Evolutionary conservation across 2,888 invertebrate genomes (phyloP).

Genomic region (Cyrtodaria siliqua): DNA sequence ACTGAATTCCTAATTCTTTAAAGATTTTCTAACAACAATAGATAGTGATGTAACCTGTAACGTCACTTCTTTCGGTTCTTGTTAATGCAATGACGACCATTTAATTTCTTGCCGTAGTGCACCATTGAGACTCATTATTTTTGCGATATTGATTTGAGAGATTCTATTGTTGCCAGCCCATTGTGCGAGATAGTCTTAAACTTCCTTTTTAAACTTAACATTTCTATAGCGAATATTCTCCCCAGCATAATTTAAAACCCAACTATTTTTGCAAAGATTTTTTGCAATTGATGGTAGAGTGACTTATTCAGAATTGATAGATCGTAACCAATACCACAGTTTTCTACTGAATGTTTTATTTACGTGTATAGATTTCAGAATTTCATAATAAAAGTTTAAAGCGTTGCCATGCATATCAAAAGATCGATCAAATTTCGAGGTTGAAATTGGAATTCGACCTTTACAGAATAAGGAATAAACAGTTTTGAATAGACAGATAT

Average conservation of each 20-base stretch:
- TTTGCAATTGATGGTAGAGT: background rate
- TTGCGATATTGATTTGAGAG: constrained; percentile 2
- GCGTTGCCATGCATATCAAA: constrained; percentile 63
- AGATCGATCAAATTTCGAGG: constrained; percentile 65
- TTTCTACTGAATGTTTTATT: constrained; percentile 14
- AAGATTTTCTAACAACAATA: too few species aligned
- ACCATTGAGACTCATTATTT: too few species aligned
- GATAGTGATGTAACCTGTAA: too few species aligned
- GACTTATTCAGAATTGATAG: background rate
- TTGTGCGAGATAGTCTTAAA: background rate
- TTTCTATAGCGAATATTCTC: constrained; percentile 2
- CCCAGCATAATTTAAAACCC: background rate
- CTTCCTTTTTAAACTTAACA: background rate
- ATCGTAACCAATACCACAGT: constrained; percentile 4
- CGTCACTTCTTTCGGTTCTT: too few species aligned
- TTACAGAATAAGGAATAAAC: constrained; percentile 1
- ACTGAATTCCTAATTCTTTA: too few species aligned
- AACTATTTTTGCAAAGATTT: background rate
- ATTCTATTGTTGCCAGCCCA: background rate
- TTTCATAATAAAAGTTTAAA: constrained; percentile 58
- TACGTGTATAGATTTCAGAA: constrained; percentile 52
- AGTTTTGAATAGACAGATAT: too few species aligned
- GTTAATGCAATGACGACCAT: too few species aligned
- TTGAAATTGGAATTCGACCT: constrained; percentile 61
- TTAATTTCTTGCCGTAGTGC: too few species aligned